Conservation (phyloP, 2,113 vertebrate genomes). For the Numenius arquata region DNA sequence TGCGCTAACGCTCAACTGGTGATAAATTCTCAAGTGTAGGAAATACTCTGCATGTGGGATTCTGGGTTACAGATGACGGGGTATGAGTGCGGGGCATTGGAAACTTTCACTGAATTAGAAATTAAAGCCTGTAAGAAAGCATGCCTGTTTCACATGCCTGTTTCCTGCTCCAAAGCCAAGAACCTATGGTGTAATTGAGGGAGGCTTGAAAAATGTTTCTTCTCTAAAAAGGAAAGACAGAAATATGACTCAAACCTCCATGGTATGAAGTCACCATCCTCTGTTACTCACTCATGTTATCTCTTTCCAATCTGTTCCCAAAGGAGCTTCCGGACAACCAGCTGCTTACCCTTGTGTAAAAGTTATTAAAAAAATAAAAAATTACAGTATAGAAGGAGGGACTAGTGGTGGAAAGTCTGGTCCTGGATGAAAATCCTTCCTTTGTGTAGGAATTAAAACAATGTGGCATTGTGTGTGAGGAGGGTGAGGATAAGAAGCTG, state of each 20-base stretch:
- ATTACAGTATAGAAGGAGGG: not conserved
- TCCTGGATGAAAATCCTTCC: conserved; percentile 42
- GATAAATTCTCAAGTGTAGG: not conserved
- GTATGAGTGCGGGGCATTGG: too few relatives aligned
- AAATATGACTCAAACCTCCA: conserved; percentile 25
- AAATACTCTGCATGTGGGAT: not conserved
- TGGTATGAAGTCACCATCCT: conserved; percentile 49
- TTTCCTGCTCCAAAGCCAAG: not conserved
- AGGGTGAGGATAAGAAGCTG: not conserved
- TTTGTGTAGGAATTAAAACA: conserved; percentile 71
- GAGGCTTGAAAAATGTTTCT: not conserved
- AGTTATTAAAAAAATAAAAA: not conserved
- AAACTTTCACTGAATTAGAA: not conserved
- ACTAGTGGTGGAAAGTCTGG: not conserved
- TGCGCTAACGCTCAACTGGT: not conserved
- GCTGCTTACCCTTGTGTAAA: conserved; percentile 71
- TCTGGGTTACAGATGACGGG: not conserved
- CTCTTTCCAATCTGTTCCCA: conserved; percentile 67
- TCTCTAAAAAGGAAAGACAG: conserved; percentile 43
- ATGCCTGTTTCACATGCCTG: not conserved
- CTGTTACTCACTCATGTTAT: conserved; percentile 73
- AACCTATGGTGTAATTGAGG: not conserved
- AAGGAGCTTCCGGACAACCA: conserved; percentile 64
- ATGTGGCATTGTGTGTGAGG: conserved; percentile 47
- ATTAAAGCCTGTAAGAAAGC: not conserved